Base-by-base conservation (phyloP, 2,797 vertebrate genomes). In the Siniperca scherzeri region DNA sequence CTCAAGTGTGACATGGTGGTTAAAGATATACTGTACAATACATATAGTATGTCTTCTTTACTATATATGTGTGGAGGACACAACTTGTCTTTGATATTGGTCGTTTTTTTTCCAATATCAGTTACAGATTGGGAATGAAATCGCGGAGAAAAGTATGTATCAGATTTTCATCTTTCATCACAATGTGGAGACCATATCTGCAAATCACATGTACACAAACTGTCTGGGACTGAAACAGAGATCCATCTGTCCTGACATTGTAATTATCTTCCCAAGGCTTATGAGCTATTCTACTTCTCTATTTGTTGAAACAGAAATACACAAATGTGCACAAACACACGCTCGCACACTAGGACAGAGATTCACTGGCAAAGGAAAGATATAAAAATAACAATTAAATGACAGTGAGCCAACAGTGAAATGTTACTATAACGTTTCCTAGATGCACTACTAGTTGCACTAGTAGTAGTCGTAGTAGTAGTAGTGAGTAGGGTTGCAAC, bases 171-270 rank as follows among this genome's bases (percentile, higher is more conserved):
- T 82, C 69, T 36, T 36, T 36, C 36, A 36, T 30, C 30, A 30
- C 30, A 30, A 30, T 30, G 30, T 36, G 36, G 36, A 36, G 36
- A 36, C 36, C 36, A 76, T 73, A 57, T 69, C 77, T 40, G 65
- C 53, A 84, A 81, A 86, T 82, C 69, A 79, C 75, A 85, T 80
- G 80, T 78, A 74, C 69, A 78, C 76, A 86, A 78, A 60, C 77
- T 78, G 62, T 67, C 70, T 81, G 80, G 55, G 74, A 72, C 67
- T 80, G 82, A 84, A 85, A 84, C 48, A 53, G 68, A 83, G 70
- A 88, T 55, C 62, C 48, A 59, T 61, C 53, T 77, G 71, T 73
- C 62, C 77, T 77, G 66, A 87, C 56, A 85, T 64, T 67, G 61
- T 84, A 77, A 86, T 86, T 67, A 78, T 82, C 75, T 80, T 65